Conservation (phyloP, 2,113 vertebrate genomes). For the Apteryx owenii region DNA sequence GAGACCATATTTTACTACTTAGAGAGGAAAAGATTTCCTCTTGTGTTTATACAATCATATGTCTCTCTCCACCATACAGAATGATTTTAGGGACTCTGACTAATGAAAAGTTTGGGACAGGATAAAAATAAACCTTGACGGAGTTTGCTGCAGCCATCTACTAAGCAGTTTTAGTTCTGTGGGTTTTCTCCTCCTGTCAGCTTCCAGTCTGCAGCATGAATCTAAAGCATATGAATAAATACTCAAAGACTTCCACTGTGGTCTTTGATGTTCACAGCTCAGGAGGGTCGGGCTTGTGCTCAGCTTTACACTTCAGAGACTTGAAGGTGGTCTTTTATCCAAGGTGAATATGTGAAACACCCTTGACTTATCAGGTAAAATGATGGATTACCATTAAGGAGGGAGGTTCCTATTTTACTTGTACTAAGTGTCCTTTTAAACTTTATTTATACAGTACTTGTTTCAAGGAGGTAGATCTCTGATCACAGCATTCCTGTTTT, state of each 20-base stretch:
- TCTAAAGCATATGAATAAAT: constrained; percentile 60
- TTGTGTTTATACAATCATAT: constrained; percentile 2
- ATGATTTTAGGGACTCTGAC: constrained; percentile 10
- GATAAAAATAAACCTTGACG: constrained; percentile 42
- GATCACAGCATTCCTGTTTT: neutral
- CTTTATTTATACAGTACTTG: constrained; percentile 16
- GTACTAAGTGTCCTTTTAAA: neutral
- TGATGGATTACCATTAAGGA: neutral
- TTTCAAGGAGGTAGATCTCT: constrained; percentile 22
- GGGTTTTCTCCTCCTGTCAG: neutral
- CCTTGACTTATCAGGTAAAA: neutral
- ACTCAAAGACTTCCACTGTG: constrained; percentile 29
- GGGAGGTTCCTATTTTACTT: constrained; percentile 19
- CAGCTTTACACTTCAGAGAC: neutral
- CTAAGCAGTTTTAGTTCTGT: neutral
- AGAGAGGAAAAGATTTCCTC: neutral
- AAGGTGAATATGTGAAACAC: neutral
- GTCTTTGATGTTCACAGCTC: constrained; percentile 30
- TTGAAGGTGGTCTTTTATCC: constrained; percentile 2
- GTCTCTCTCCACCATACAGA: constrained; percentile 20
- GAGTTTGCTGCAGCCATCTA: constrained; percentile 21
- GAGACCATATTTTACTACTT: constrained; percentile 6
- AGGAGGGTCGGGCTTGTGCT: neutral
- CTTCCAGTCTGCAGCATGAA: constrained; percentile 32
- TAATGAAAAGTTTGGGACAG: constrained; percentile 14